Evolutionary conservation across 1,140 invertebrate species (phyloP).

Genomic region (Octopus bimaculoides): DNA sequence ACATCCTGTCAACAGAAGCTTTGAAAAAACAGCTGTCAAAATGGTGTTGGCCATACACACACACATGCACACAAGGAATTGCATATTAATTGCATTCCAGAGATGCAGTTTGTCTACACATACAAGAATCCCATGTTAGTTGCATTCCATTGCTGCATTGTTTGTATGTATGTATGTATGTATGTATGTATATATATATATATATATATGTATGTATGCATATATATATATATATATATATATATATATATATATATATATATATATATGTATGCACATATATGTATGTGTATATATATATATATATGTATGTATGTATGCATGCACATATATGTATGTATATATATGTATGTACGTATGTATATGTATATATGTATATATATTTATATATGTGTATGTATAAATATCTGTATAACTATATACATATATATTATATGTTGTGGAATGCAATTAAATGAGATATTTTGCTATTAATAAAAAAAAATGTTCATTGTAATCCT

Average conservation of each 20-base stretch:
- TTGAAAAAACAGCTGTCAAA: too few relatives aligned
- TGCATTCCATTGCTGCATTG: too few relatives aligned
- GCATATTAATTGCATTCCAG: too few relatives aligned
- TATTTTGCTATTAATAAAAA: not conserved
- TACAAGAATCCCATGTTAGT: too few relatives aligned
- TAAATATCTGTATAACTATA: too few relatives aligned
- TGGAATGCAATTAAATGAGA: not conserved
- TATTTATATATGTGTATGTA: constrained; percentile 10
- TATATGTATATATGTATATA: constrained; percentile 19
- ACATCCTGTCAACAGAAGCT: too few relatives aligned
- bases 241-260: not conserved
- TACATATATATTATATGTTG: not conserved
- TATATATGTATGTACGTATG: constrained; percentile 15
- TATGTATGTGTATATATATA: constrained; percentile 5
- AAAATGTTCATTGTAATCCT: too few relatives aligned
- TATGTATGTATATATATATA: not conserved
- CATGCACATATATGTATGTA: constrained; percentile 18
- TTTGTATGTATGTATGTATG: not conserved
- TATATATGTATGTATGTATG: constrained; percentile 15
- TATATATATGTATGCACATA: not conserved
- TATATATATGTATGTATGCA: not conserved
- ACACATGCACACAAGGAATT: too few relatives aligned
- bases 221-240: not conserved
- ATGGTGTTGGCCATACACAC: too few relatives aligned
- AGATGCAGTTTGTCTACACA: too few relatives aligned